Evolutionary conservation across 2,797 vertebrate genomes (phyloP).

Genomic region (Nannoperca obscura): DNA sequence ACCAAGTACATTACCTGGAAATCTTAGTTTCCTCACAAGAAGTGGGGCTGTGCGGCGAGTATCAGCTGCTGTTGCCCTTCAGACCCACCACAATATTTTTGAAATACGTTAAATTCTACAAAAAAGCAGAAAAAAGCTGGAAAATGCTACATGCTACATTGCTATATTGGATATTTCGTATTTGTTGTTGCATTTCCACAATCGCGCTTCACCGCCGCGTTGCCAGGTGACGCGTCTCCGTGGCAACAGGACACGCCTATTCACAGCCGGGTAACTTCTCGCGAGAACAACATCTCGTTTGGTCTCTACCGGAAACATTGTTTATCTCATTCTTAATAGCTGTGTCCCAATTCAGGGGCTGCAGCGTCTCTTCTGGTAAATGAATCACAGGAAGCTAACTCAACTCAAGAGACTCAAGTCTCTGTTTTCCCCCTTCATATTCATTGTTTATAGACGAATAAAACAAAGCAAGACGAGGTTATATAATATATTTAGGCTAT

Average conservation of each 20-base stretch:
- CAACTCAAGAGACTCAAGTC: no score
- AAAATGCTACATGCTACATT: no score
- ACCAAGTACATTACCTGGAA: background rate
- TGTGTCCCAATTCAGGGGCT: no score
- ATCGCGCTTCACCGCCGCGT: conserved; percentile 19
- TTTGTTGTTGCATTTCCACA: conserved; percentile 22
- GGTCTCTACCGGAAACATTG: no score
- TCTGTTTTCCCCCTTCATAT: no score
- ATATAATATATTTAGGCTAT: no score
- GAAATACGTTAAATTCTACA: background rate
- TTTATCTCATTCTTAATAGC: no score
- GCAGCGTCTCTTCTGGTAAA: no score
- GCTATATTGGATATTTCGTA: background rate
- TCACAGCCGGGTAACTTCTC: background rate
- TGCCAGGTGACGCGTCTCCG: conserved; percentile 61
- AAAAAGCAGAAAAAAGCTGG: background rate
- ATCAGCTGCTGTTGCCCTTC: background rate
- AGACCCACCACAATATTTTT: background rate
- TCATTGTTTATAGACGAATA: no score
- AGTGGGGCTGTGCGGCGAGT: background rate
- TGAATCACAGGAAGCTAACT: background rate
- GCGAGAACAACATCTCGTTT: background rate
- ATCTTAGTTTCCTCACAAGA: background rate
- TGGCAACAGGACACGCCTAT: conserved; percentile 50
- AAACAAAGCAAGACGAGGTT: no score